Evolutionary conservation across 1,140 invertebrate genomes (phyloP).

Genomic region (Drosophila erecta): DNA sequence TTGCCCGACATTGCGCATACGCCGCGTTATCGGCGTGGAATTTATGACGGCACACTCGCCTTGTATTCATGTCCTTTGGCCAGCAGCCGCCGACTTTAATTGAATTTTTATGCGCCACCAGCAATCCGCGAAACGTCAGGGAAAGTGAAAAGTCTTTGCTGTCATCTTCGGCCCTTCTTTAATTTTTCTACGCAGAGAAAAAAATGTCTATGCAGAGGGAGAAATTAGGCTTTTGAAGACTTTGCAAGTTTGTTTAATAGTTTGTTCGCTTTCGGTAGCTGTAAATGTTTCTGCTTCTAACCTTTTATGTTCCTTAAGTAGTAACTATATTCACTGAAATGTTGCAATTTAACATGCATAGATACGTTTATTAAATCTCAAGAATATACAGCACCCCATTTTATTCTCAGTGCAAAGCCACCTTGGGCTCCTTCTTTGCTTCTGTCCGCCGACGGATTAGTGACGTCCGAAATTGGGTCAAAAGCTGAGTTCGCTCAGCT

Average conservation of each 20-base stretch:
- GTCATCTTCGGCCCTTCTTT: slow-evolving; percentile 2
- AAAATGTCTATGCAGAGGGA: no score
- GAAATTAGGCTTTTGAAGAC: no score
- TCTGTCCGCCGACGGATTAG: slow-evolving; percentile 12
- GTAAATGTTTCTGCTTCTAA: no score
- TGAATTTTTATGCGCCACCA: slow-evolving; percentile 58
- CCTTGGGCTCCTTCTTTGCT: slow-evolving; percentile 12
- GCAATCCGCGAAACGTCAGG: slow-evolving; percentile 8
- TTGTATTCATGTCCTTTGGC: slow-evolving; percentile 38
- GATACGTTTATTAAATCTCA: no score
- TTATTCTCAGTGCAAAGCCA: slow-evolving; percentile 2
- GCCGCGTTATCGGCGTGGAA: slow-evolving; percentile 62
- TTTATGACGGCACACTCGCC: slow-evolving; percentile 59
- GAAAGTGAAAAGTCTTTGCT: slow-evolving; percentile 30
- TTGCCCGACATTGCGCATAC: slow-evolving; percentile 63
- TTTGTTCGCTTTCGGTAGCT: no score
- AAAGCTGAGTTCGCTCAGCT: slow-evolving; percentile 50
- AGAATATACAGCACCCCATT: no score
- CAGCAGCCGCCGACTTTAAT: slow-evolving; percentile 41
- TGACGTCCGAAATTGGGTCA: slow-evolving; percentile 61
- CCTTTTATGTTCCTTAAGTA: not conserved
- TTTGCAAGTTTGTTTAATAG: no score
- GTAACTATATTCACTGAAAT: not conserved
- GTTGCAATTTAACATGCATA: not conserved
- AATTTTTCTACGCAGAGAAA: slow-evolving; percentile 1